phyloP scores from a whole-genome alignment of 2,888 invertebrate species.

The Stenotaenia linearis region DNA sequence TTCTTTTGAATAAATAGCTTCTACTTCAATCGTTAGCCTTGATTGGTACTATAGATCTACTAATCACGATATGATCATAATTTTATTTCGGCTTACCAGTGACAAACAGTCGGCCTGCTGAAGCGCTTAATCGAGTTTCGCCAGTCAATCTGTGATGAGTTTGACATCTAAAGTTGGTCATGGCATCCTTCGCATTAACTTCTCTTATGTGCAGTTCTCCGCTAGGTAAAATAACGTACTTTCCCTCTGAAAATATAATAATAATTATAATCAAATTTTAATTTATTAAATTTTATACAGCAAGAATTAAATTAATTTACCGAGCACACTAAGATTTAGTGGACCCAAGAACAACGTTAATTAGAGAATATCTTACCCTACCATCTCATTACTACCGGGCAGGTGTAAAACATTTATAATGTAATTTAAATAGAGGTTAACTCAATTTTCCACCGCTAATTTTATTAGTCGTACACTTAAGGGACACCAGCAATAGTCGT shows the following conservation, averaged over 20 bases:
- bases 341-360: background rate
- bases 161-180: conserved; percentile 88
- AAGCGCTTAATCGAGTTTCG: conserved; percentile 84
- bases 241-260: too few relatives aligned
- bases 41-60: too few relatives aligned
- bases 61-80: background rate
- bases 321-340: background rate
- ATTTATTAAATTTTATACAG: too few relatives aligned
- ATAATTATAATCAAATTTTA: too few relatives aligned
- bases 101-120: conserved; percentile 87
- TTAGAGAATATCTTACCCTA: background rate
- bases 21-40: too few relatives aligned
- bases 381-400: background rate
- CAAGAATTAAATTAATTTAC: too few relatives aligned
- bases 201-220: conserved; percentile 93
- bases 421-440: conserved; percentile 3
- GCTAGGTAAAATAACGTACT: conserved; percentile 87
- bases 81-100: conserved; percentile 62
- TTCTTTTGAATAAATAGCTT: too few relatives aligned
- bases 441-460: background rate
- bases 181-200: conserved; percentile 89
- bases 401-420: background rate
- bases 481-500: background rate
- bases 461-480: background rate
- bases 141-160: conserved; percentile 88